phyloP scores from a whole-genome alignment of 2,113 vertebrate species.

The Ceuthmochares aereus region DNA sequence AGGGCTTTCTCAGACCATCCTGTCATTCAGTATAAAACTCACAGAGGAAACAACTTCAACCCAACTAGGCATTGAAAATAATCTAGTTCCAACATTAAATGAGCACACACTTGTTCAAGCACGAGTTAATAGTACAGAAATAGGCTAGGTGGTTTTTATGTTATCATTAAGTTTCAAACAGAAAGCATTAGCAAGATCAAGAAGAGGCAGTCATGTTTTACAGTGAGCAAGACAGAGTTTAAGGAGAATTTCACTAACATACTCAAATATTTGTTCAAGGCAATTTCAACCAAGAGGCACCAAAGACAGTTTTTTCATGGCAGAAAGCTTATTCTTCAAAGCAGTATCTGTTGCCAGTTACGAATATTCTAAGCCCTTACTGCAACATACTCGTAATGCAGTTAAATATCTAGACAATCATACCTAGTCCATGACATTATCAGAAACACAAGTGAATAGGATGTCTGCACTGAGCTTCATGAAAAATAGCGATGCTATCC shows the following conservation, averaged over 20 bases:
- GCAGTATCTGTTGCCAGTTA: not conserved
- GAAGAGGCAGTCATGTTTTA: not conserved
- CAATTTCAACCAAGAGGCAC: not conserved
- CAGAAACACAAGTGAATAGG: not conserved
- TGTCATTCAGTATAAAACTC: conserved; percentile 43
- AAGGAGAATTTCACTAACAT: not conserved
- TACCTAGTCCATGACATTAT: not conserved
- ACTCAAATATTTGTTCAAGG: not conserved
- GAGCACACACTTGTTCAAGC: not conserved
- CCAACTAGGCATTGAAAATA: not conserved
- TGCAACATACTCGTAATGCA: not conserved
- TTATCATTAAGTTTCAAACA: not conserved
- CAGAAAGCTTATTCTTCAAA: not conserved
- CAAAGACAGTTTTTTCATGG: not conserved
- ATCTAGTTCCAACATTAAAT: not conserved
- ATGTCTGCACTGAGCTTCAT: not conserved
- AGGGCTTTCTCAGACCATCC: conserved; percentile 40
- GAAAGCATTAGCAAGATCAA: not conserved
- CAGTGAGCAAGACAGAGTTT: not conserved
- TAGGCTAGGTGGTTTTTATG: not conserved
- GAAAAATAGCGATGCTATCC: not conserved
- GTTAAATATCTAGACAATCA: not conserved
- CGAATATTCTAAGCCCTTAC: not conserved
- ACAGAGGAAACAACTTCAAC: not conserved
- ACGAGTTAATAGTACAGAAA: not conserved